Evolutionary conservation across 2,888 invertebrate genomes (phyloP), one percentile per base, ranked within the genome.

Genomic region (Phymatocera aterrima): DNA sequence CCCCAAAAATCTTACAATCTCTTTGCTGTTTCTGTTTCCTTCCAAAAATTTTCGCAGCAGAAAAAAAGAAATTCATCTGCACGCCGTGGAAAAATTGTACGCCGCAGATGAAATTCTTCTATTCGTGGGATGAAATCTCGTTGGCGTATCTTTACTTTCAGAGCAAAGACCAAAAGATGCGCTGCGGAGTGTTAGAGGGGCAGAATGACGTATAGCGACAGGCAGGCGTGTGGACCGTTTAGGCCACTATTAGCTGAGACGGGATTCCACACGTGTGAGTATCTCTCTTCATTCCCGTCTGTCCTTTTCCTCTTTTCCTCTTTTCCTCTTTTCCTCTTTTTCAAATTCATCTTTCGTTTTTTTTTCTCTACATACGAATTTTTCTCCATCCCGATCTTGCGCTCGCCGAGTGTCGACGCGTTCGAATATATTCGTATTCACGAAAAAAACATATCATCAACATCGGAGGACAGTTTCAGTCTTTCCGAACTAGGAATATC

Each of bases 161-260:
- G 72, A 72, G 54, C 6, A 72, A 60, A 75, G 21, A 43, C 34
- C 37, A 37, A 24, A 75, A 21, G 60, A n/a, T 28, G 57, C 57
- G 54, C 15, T 5, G 24, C 75, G 43, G 61, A 43, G 83, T 70
- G 80, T 79, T 43, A 79, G n/a, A n/a, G 78, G 82, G 85, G 83
- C 82, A 82, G 82, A 77, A 81, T 86, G 85, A 86, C 84, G 82
- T 84, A 86, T 84, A 84, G 85, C 84, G 84, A 85, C 86, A 84
- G 83, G 81, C 82, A 80, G 81, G 80, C 82, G 81, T 84, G 83
- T 81, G 84, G 81, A 86, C 83, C 87, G 82, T 87, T 86, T 86
- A 87, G 85, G 82, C 83, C 86, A 86, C 86, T 86, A 86, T 82
- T 82, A 82, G 82, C 60, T 60, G 60, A 3, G 46, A 61, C 77